Base-by-base conservation (phyloP, 2,113 vertebrate species). In the Sinocyclocheilus maitianheensis region DNA sequence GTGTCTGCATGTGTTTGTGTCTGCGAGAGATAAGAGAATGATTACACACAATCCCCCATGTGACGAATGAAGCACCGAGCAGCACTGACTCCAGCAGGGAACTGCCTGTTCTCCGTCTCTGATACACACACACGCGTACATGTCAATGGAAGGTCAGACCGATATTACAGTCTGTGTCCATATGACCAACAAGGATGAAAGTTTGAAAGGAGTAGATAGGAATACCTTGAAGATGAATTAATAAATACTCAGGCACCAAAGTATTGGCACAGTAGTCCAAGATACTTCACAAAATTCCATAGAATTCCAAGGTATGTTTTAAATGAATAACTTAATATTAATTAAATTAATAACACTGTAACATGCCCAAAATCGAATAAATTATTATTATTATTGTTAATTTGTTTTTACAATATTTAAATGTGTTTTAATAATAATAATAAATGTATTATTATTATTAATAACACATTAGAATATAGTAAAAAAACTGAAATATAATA, bases 1-100 rank as follows among this genome's bases (percentile, higher is more conserved):
- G 84, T 85, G 46, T 48, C 8, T 72, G 51, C 9, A 30, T 4
- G 87, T 79, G 74, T 76, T 37, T 62, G 77, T 84, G 77, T 86
- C 51, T 86, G 72, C 30, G 4, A 48, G 51, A 79, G 88, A 89
- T 85, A 87, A 85, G 85, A 67, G 81, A 77, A 89, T 82, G 80
- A 89, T 78, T 74, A 60, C 65, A 83, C 77, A 78, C 85, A 85
- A 89, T 85, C 85, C 77, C 51, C 65, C 55, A 58, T 85, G 77
- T 85, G 77, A 80, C 76, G 20, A 80, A 75, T 84, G 40, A 46
- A 75, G 78, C 82, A 60, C 53, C 30, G 63, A 77, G 71, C 71
- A 26, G 55, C 30, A 60, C 60, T 77, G 74, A 89, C 81, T 82
- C 26, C 24, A 85, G 72, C n/a, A 85, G 34, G 75, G 65, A 79